These are phyloP conservation scores for Glareola pratincola DNA, from an alignment of 2,113 vertebrate genomes.

Conservation along the genomic window DNA sequence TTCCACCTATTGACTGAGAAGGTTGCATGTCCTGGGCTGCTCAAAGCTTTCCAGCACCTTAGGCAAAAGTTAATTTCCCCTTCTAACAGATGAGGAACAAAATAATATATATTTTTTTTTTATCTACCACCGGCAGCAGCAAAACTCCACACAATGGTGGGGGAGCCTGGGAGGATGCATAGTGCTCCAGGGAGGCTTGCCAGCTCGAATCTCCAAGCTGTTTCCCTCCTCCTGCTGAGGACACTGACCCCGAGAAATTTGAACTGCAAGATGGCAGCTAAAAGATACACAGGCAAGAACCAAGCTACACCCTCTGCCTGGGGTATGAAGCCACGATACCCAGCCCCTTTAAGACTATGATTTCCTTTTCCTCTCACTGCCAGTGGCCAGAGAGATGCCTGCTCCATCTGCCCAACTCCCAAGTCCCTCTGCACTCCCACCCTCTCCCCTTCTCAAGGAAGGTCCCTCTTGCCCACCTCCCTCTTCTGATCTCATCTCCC, in stretches of 20 bases:
- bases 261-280: not conserved
- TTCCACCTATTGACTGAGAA: not conserved
- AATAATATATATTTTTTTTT: not conserved
- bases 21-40: not conserved
- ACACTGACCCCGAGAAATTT: not conserved
- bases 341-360: not conserved
- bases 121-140: not conserved
- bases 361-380: not conserved
- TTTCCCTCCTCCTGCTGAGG: not conserved
- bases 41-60: not conserved
- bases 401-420: not conserved
- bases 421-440: not conserved
- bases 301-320: not conserved
- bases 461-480: not conserved
- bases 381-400: not conserved
- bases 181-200: not conserved
- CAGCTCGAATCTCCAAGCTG: not conserved
- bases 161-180: fast-evolving
- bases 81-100: not conserved
- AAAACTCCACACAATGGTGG: not conserved
- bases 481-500: not conserved
- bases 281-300: not conserved
- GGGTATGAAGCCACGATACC: not conserved
- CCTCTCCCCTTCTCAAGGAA: not conserved
- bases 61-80: not conserved